Evolutionary conservation across 2,113 vertebrate species (phyloP).

Genomic region (Elgaria multicarinata): DNA sequence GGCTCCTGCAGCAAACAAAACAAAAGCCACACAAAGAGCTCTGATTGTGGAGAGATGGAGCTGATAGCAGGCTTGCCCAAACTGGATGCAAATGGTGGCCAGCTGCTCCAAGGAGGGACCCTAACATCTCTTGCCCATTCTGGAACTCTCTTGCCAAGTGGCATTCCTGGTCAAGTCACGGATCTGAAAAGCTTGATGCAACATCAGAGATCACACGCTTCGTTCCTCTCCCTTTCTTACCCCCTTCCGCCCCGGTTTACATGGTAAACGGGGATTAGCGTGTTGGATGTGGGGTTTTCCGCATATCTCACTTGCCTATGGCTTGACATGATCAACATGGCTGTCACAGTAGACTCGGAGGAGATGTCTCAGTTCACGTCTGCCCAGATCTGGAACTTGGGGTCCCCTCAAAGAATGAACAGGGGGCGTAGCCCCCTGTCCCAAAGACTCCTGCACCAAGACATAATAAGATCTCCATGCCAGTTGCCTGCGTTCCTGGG

Average conservation of each 20-base stretch:
- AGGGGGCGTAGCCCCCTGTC: neutral
- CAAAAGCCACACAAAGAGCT: conserved; percentile 53
- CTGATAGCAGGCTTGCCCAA: conserved; percentile 23
- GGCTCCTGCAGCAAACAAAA: conserved; percentile 48
- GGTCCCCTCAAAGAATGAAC: neutral
- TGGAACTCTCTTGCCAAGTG: conserved; percentile 28
- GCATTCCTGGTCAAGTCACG: conserved; percentile 44
- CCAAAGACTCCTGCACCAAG: neutral
- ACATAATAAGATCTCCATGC: neutral
- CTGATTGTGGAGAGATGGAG: conserved; percentile 56
- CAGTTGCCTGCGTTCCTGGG: too few relatives aligned
- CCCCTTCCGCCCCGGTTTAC: neutral
- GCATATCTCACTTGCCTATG: neutral
- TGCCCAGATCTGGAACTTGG: neutral
- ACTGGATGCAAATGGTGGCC: conserved; percentile 21
- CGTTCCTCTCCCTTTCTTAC: conserved; percentile 58
- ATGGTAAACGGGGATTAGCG: conserved; percentile 32
- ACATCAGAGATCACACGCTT: conserved; percentile 63
- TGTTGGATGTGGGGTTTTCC: neutral
- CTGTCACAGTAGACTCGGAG: neutral
- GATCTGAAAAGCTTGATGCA: conserved; percentile 60
- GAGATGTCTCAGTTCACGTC: neutral
- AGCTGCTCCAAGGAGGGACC: conserved; percentile 21
- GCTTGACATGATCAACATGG: neutral
- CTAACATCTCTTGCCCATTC: conserved; percentile 50